These are phyloP conservation scores for Cervus canadensis DNA, from an alignment of 2,113 vertebrate species.

Conservation along the genomic window DNA sequence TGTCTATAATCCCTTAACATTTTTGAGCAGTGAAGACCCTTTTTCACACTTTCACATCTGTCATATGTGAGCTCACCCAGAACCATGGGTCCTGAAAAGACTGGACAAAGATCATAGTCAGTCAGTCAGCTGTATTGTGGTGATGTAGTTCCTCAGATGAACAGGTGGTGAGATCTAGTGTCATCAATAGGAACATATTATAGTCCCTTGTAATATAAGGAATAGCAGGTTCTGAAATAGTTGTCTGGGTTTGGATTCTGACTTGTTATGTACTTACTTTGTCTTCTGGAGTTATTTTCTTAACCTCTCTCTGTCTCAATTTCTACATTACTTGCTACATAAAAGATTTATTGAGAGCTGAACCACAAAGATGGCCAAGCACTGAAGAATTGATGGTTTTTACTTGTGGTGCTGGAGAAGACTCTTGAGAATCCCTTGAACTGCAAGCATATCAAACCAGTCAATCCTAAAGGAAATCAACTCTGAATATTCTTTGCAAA, in stretches of 20 bases:
- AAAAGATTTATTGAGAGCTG: background rate
- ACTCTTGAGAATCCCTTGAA: background rate
- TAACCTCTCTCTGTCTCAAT: background rate
- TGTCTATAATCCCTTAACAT: fast-evolving
- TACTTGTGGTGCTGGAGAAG: background rate
- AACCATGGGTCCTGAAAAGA: no score
- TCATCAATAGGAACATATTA: background rate
- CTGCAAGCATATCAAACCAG: background rate
- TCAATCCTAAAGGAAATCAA: background rate
- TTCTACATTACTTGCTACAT: background rate
- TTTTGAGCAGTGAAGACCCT: background rate
- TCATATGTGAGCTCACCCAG: background rate
- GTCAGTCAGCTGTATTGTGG: fast-evolving
- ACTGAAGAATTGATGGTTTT: background rate
- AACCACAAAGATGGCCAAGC: background rate
- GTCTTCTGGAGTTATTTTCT: background rate
- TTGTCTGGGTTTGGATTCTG: background rate
- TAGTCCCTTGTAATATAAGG: background rate
- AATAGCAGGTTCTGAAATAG: background rate
- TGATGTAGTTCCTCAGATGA: background rate
- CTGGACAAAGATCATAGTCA: background rate
- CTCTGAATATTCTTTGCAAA: background rate
- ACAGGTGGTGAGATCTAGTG: no score
- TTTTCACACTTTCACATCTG: background rate
- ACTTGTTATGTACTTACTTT: background rate